Percentiles rank a stretch among this genome's conserved stretches.
Evolutionary conservation across 2,113 vertebrate species (phyloP).

Genomic region (Fregetta grallaria): DNA sequence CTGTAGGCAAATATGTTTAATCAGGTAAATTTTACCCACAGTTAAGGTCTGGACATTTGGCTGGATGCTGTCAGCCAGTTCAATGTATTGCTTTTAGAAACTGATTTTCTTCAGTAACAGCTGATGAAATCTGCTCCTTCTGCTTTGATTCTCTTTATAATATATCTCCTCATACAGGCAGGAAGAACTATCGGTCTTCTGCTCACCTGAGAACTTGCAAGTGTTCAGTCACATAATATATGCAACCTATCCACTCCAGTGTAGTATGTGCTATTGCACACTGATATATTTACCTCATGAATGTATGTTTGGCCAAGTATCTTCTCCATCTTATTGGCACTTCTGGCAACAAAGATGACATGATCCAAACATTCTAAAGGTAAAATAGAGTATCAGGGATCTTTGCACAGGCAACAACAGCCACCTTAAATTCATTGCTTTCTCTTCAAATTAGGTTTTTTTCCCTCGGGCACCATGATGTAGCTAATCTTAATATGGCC

Average conservation of each 20-base stretch:
- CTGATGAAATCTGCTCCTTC: neutral
- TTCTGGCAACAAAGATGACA: neutral
- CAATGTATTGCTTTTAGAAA: neutral
- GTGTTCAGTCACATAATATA: neutral
- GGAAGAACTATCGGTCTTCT: neutral
- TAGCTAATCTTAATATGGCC: neutral
- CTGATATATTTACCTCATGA: neutral
- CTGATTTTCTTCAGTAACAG: neutral
- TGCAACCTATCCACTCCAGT: neutral
- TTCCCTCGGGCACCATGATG: neutral
- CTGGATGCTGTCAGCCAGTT: neutral
- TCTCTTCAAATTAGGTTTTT: neutral
- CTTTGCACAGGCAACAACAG: neutral
- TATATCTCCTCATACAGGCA: neutral
- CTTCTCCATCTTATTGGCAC: neutral
- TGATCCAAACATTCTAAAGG: neutral
- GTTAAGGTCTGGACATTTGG: neutral
- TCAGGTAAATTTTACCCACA: neutral
- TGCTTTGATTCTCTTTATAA: neutral
- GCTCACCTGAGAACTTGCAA: neutral
- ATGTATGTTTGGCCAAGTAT: neutral
- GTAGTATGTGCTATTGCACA: neutral
- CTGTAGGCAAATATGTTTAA: neutral
- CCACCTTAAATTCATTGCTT: neutral
- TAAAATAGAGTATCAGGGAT: neutral